Evolutionary conservation across 1,140 invertebrate species (phyloP).

Genomic region (Parasteatoda tepidariorum): DNA sequence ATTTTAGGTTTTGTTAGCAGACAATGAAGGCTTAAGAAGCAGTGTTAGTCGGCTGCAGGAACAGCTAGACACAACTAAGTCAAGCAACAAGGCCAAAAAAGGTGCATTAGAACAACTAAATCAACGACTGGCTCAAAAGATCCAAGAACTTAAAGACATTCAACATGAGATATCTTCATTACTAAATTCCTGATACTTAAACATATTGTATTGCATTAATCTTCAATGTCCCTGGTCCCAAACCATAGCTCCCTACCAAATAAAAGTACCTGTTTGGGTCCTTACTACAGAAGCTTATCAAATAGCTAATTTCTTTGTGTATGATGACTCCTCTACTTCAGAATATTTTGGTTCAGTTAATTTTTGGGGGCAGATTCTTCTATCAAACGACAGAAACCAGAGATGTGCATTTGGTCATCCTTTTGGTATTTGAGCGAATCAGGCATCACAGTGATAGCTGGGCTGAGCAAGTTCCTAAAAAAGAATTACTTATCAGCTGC

Average conservation of each 20-base stretch:
- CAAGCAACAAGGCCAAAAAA: slow-evolving; percentile 84
- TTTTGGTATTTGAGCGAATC: slow-evolving; percentile 36
- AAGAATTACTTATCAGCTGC: not conserved
- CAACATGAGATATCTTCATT: slow-evolving; percentile 83
- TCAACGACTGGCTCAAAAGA: slow-evolving; percentile 82
- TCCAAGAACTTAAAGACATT: slow-evolving; percentile 86
- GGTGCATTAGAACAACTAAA: slow-evolving; percentile 87
- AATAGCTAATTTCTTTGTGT: slow-evolving; percentile 14
- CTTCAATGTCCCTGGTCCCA: slow-evolving; percentile 43
- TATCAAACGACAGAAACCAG: slow-evolving; percentile 41
- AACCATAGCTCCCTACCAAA: slow-evolving; percentile 53
- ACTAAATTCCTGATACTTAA: slow-evolving; percentile 68
- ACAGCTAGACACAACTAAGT: slow-evolving; percentile 83
- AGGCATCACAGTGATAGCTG: slow-evolving; percentile 29
- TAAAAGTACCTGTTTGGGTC: slow-evolving; percentile 42
- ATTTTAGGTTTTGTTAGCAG: slow-evolving; percentile 72
- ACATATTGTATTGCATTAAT: slow-evolving; percentile 13
- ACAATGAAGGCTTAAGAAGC: slow-evolving; percentile 79
- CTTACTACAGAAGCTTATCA: slow-evolving; percentile 43
- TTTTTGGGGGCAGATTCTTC: slow-evolving; percentile 8
- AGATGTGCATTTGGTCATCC: slow-evolving; percentile 42
- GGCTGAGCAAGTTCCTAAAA: slow-evolving; percentile 47
- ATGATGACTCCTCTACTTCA: slow-evolving; percentile 12
- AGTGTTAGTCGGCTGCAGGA: slow-evolving; percentile 82
- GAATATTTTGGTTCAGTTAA: slow-evolving; percentile 24